Evolutionary conservation across 1,140 invertebrate genomes (phyloP), one percentile per base, ranked within the genome.

Genomic region (Zaprionus davidi): DNA sequence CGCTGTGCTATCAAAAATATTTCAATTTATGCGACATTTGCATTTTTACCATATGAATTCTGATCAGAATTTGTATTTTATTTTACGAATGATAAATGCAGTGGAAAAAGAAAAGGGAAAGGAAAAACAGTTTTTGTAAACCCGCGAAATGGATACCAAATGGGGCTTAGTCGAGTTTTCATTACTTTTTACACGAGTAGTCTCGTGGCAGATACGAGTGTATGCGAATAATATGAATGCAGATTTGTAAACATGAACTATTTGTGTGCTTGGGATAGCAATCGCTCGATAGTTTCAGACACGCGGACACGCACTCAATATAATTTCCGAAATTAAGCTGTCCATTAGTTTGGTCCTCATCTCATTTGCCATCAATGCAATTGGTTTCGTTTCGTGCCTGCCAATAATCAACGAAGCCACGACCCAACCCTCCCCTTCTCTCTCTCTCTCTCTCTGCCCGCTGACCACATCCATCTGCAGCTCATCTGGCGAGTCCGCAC

Each of bases 1-100:
- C 2, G 9, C 9, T 11, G 66, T 65, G 57, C 64, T 17, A 12
- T 38, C 75, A 81, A 85, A 76, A 85, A 87, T 87, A 86, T 87
- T 82, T 82, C 79, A 87, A 82, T 86, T 82, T 87, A 70, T 74
- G 63, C 66, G 49, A 79, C 73, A 82, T 79, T 82, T 71, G 49
- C 83, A 70, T 83, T 79, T 79, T 34, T n/a, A n/a, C 36, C 28
- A 9, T 75, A 36, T 79, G 64, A 76, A 57, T 80, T 73, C 44
- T 53, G 46, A 55, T 74, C 44, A 41, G 71, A 34, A 34, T 34
- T 34, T 11, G 9, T 34, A 11, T 34, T 34, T 34, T 34, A 31
- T 34, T 3, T 0, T 0, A 2, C 2, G 31, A 11, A 34, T 34
- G 31, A 34, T 7, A 34, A 34, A 34, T 7, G 31, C 9, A 11